These are phyloP conservation scores for Cyanoliseus patagonus DNA, from an alignment of 2,113 vertebrate species.

Conservation along the genomic window DNA sequence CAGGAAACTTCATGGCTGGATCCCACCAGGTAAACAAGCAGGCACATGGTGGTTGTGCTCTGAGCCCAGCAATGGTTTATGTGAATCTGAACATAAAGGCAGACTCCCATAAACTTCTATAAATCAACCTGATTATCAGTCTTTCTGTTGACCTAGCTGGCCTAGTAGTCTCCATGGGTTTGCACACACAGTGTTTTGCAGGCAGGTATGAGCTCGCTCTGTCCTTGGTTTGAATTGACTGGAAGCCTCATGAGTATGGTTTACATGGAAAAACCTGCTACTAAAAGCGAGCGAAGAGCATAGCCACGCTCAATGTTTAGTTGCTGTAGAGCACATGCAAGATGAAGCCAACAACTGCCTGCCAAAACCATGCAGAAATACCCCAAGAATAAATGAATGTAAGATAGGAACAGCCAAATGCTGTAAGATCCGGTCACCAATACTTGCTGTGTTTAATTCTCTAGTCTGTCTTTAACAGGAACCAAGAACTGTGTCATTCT, in stretches of 20 bases:
- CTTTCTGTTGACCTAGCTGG: neutral
- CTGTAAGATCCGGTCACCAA: neutral
- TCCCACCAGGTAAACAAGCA: neutral
- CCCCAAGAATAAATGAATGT: neutral
- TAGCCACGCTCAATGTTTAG: neutral
- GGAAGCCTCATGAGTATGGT: neutral
- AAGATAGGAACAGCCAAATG: neutral
- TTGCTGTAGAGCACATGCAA: neutral
- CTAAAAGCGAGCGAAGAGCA: neutral
- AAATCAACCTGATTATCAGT: neutral
- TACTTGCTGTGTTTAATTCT: neutral
- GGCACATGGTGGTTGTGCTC: fast-evolving
- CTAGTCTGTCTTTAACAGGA: neutral
- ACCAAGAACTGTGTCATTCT: neutral
- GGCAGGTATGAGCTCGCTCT: neutral
- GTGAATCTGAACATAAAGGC: neutral
- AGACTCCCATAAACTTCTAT: neutral
- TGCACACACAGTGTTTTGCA: neutral
- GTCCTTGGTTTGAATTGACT: neutral
- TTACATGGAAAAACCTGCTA: neutral
- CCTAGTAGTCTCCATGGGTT: neutral
- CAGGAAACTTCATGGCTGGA: neutral
- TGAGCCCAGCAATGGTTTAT: neutral
- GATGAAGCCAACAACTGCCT: neutral
- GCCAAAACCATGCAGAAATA: neutral